phyloP scores from a whole-genome alignment of 2,888 invertebrate genomes.

The Odontocolon sp. region DNA sequence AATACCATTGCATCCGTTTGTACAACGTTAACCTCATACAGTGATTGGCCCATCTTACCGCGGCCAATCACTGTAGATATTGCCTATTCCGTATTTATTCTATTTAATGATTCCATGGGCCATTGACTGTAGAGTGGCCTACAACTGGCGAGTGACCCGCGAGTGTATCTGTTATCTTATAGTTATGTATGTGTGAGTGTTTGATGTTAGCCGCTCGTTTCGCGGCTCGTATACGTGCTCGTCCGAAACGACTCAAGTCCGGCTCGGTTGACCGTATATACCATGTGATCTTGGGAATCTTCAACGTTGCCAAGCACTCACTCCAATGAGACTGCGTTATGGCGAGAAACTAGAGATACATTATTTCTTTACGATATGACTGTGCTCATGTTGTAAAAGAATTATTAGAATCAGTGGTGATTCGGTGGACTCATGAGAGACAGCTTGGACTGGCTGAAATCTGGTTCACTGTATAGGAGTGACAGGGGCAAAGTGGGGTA shows the following conservation, averaged over 20 bases:
- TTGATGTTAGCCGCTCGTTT: slow-evolving; percentile 53
- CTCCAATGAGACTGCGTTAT: slow-evolving; percentile 20
- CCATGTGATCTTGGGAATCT: slow-evolving; percentile 46
- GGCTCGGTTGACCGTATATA: slow-evolving; percentile 56
- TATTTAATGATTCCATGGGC: slow-evolving; percentile 13
- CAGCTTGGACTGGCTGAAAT: no score
- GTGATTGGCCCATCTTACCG: no score
- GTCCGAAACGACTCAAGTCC: slow-evolving; percentile 51
- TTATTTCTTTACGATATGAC: slow-evolving; percentile 20
- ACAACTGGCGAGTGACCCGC: no score
- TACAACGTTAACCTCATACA: background rate
- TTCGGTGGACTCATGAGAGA: background rate
- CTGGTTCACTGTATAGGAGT: no score
- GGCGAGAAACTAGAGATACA: slow-evolving; percentile 1
- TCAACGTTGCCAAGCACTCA: slow-evolving; percentile 40
- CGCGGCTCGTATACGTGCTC: slow-evolving; percentile 63
- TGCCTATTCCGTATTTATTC: background rate
- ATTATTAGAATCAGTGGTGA: slow-evolving; percentile 24
- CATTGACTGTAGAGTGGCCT: no score
- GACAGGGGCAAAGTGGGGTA: no score
- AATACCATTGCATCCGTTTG: slow-evolving; percentile 36
- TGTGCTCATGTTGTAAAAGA: slow-evolving; percentile 22
- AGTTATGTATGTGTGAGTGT: no score
- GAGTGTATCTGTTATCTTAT: no score
- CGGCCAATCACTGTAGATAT: slow-evolving; percentile 12